Percentiles rank a stretch among this genome's conserved stretches.
Evolutionary conservation across 2,113 vertebrate genomes (phyloP).

Genomic region (Gymnocephalus cernua): DNA sequence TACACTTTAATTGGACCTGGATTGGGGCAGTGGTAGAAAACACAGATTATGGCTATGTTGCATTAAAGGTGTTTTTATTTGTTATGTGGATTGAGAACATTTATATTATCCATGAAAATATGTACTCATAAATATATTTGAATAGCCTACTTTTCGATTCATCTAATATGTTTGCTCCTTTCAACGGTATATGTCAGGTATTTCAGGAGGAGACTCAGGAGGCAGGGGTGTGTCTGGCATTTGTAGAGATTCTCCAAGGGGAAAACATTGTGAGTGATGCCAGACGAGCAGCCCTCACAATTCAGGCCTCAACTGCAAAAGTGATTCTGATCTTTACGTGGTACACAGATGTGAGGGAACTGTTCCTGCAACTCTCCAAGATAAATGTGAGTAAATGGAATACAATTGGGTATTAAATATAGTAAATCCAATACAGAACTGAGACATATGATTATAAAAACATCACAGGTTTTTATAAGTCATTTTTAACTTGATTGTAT

Average conservation of each 20-base stretch:
- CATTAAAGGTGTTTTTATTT: conserved; percentile 67
- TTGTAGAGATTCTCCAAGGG: conserved; percentile 76
- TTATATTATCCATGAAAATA: neutral
- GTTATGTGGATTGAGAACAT: neutral
- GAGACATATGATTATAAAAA: neutral
- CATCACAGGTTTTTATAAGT: neutral
- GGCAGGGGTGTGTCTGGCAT: conserved; percentile 79
- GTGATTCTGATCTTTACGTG: conserved; percentile 83
- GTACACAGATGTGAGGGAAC: conserved; percentile 77
- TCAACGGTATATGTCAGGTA: conserved; percentile 51
- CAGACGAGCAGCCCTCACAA: conserved; percentile 64
- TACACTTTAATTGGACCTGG: conserved; percentile 84
- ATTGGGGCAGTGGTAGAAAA: conserved; percentile 82
- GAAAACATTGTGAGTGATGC: conserved; percentile 73
- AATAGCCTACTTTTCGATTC: neutral
- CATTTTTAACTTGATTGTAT: neutral
- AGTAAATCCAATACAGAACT: neutral
- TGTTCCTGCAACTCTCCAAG: conserved; percentile 75
- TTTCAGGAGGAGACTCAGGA: conserved; percentile 77
- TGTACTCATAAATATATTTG: neutral
- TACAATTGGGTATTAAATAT: neutral
- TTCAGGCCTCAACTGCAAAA: conserved; percentile 76
- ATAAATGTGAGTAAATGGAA: conserved; percentile 72
- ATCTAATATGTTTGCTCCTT: neutral
- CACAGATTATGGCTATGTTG: conserved; percentile 80